These are phyloP conservation scores for Semicossyphus pulcher DNA, from an alignment of 2,113 vertebrate genomes.

Conservation along the genomic window DNA sequence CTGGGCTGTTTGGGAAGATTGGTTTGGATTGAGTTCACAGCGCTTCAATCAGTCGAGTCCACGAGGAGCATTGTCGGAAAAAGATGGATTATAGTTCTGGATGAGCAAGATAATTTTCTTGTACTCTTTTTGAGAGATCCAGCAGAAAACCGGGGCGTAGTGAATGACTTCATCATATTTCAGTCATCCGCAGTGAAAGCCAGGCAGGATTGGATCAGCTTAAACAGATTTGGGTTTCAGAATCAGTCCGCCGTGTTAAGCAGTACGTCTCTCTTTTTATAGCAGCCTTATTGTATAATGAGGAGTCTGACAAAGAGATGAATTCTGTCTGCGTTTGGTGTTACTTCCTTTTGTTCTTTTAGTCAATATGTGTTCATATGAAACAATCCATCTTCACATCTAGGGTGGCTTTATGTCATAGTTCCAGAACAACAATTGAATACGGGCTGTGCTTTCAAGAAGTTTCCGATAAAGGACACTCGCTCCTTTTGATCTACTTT, in stretches of 20 bases:
- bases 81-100: slow-evolving; percentile 42
- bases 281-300: slow-evolving; percentile 14
- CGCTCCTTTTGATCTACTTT: too few species aligned
- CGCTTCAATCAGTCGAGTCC: slow-evolving; percentile 7
- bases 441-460: neutral
- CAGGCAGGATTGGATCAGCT: slow-evolving; percentile 44
- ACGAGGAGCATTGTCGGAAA: slow-evolving; percentile 26
- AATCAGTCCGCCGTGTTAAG: slow-evolving; percentile 18
- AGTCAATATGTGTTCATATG: neutral
- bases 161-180: slow-evolving; percentile 27
- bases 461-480: neutral
- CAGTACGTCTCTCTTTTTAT: neutral
- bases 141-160: neutral
- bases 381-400: neutral
- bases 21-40: slow-evolving; percentile 53
- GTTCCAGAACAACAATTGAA: neutral
- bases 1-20: slow-evolving; percentile 38
- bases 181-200: slow-evolving; percentile 22
- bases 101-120: slow-evolving; percentile 41
- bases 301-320: slow-evolving; percentile 5
- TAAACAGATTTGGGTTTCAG: slow-evolving; percentile 43
- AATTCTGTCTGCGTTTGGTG: neutral
- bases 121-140: slow-evolving; percentile 38
- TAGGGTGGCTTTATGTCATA: neutral
- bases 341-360: neutral